A percentile compares a stretch with the other conserved stretches of the same genome.
Evolutionary conservation across 2,888 invertebrate species (phyloP).

Genomic region (Spodoptera littoralis): DNA sequence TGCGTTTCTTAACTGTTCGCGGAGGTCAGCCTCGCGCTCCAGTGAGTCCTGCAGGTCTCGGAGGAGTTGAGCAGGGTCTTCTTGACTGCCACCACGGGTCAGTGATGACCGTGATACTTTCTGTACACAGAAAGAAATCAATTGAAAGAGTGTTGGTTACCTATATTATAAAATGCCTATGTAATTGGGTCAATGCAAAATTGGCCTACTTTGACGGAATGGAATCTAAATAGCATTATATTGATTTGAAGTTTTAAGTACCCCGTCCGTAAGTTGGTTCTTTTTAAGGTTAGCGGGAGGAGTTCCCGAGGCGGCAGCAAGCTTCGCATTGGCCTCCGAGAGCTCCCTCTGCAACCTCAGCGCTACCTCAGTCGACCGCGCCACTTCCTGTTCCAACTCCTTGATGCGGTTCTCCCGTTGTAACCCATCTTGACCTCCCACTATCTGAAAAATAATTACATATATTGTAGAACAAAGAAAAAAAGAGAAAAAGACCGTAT

Average conservation of each 20-base stretch:
- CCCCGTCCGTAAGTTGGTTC: conserved; percentile 90
- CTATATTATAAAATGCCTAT: no score
- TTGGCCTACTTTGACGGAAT: no score
- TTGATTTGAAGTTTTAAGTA: conserved; percentile 54
- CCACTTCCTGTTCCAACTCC: conserved; percentile 95
- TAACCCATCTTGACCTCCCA: conserved; percentile 89
- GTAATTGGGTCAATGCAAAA: no score
- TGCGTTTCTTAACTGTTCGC: conserved; percentile 97
- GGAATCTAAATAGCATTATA: no score
- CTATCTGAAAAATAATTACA: conserved; percentile 70
- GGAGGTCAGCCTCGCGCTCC: conserved; percentile 97
- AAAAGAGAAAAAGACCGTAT: no score
- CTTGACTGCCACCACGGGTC: conserved; percentile 93
- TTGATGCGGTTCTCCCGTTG: conserved; percentile 92
- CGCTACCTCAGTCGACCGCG: conserved; percentile 93
- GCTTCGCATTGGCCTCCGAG: conserved; percentile 90
- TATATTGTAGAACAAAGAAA: no score
- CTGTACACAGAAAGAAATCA: conserved; percentile 45
- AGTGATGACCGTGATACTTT: conserved; percentile 93
- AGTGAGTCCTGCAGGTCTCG: conserved; percentile 96
- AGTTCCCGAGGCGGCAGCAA: conserved; percentile 79
- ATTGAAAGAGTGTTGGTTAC: no score
- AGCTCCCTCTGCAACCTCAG: conserved; percentile 91
- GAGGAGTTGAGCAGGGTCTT: conserved; percentile 94
- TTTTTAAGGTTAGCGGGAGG: conserved; percentile 86